Base-by-base conservation (phyloP, 2,888 invertebrate genomes). In the Agrochola circellaris region DNA sequence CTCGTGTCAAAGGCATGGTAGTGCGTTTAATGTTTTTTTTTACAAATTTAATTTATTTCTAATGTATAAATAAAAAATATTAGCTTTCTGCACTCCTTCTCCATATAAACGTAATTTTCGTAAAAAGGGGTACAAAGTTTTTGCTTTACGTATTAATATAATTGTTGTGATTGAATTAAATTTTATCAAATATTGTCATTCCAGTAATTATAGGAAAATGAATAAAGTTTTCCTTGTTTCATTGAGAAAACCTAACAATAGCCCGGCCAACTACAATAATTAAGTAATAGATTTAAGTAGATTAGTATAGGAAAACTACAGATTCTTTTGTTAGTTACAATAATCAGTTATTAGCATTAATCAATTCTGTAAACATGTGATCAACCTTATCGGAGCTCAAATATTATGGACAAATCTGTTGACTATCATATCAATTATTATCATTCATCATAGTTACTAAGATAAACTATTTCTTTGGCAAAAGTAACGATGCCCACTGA, bases 261-360 rank as follows among this genome's bases (percentile, higher is more conserved):
- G 2, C 42, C 17, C 26, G 30, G 38, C 26, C 15, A 38, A 26
- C 15, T 26, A 34, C 8, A 34, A 66, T 64, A 34, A 66, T 64
- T 30, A 45, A 20, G 1, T n/a, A 4, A 56, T n/a, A 1, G n/a
- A 56, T 56, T 5, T n/a, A n/a, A n/a, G 13, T 26, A 9, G 11
- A 65, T 34, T 17, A 48, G 17, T 61, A 48, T 20, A 26, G 17
- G 54, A 75, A 58, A 76, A 17, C n/a, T n/a, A 58, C 9, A 17
- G 4, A 58, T 23, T 17, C 15, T 26, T 77, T 58, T 4, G 7
- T 38, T 38, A 30, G 26, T 13, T 26, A 34, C 77, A 48, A 23
- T 45, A 38, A 75, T 77, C 58, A 78, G 58, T 67, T 38, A 76
- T 48, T 48, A 56, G 4, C 23, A 2, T 17, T 76, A 48, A 78